Base-by-base conservation (phyloP, 2,888 invertebrate genomes). In the Laothoe populi region DNA sequence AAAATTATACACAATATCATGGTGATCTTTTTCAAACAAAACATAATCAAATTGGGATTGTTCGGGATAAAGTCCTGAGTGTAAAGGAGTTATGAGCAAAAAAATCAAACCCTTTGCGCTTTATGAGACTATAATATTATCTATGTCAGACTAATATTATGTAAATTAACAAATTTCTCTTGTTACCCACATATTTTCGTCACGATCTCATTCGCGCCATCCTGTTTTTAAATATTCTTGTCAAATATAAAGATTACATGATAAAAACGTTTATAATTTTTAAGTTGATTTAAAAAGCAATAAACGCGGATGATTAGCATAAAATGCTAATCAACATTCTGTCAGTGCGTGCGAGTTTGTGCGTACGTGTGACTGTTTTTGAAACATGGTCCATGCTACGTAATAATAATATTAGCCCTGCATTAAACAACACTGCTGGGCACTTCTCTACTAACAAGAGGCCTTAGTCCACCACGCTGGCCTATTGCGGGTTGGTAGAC, bases 201-300 rank as follows among this genome's bases (percentile, higher is more conserved):
- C 35, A 35, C 53, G 49, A 26, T 35, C 35, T 35, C 53, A 53
- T 53, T 53, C 35, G 13, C 4, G 4, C 19, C 35, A 35, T 53
- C 35, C 53, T 16, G 31, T 31, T 53, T 49, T 49, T 5, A 48
- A 49, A 35, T 53, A 53, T 53, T 53, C 53, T 53, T 53, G 53
- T 35, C 53, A 53, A 53, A 53, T 53, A 35, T 35, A 19, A 53
- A 53, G 35, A 35, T 53, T 53, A 35, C 21, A 53, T 35, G 53
- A 53, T 53, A 53, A 53, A 53, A 53, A 31, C 35, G 26, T 49
- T 49, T 49, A 49, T 31, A 19, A 35, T 19, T 53, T 53, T 19
- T 53, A 19, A 53, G 31, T 16, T 53, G 35, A 35, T 53, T 53
- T 31, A 35, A 53, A 53, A 35, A 35, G 49, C 26, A 49, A 49